Evolutionary conservation across 2,797 vertebrate species (phyloP), one percentile per base, ranked within the genome.

Genomic region (Nothura maculosa): DNA sequence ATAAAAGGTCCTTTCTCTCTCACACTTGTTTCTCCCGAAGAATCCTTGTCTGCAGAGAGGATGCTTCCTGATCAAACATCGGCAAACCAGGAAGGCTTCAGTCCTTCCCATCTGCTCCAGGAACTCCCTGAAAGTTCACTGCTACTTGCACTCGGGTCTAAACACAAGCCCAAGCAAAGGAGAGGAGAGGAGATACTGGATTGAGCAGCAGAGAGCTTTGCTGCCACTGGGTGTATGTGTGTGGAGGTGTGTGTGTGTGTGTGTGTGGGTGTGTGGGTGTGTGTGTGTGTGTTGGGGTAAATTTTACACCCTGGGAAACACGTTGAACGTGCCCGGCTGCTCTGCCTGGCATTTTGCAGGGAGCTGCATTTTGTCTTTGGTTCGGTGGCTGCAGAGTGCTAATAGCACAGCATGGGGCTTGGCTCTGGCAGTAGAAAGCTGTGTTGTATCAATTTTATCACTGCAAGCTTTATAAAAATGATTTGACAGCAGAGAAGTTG

Each of bases 171-270:
- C 21, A 68, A 91, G 85, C 60, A 57, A 63, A 66, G 50, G 43
- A 89, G 67, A 89, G 55, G 85, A 89, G 92, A 52, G 60, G 60
- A 1, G 32, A 82, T 58, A 67, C 34, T 4, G 1, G 5, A 10
- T 0, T 85, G 52, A 78, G 60, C 66, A 85, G 76, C 76, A 83
- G 76, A 87, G 69, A 66, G 66, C 69, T 83, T 78, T 93, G 79
- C 47, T 78, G 93, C 84, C 90, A 84, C 79, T 96, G 92, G 92
- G 92, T 50, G 58, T 69, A 36, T 1, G 12, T 24, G n/a, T n/a
- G n/a, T 38, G 38, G n/a, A n/a, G n/a, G n/a, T 50, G 58, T 69
- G 40, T 1, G 12, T 24, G n/a, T n/a, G n/a, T 38, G 38, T 38
- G n/a, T 38, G n/a, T n/a, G n/a, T n/a, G n/a, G n/a, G n/a, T n/a